phyloP scores from a whole-genome alignment of 1,140 invertebrate genomes.

The Pissodes strobi region DNA sequence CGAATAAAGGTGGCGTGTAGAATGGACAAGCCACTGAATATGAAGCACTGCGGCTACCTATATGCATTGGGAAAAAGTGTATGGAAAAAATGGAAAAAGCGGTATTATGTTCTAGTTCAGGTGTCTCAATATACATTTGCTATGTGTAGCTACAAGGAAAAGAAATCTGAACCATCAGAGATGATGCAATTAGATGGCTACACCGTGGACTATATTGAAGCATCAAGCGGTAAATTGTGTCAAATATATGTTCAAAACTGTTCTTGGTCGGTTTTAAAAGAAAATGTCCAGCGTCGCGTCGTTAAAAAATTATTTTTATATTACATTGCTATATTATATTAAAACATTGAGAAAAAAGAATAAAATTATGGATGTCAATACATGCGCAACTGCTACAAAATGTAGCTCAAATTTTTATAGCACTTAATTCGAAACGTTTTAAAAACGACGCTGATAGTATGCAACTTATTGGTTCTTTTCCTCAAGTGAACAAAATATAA shows the following conservation, averaged over 20 bases:
- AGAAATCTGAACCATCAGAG: conserved; percentile 98
- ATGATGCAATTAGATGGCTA: conserved; percentile 99
- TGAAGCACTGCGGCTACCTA: conserved; percentile 94
- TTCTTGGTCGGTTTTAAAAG: not conserved
- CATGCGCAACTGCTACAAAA: no score
- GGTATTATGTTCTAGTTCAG: conserved; percentile 98
- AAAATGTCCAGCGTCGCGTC: not conserved
- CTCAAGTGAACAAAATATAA: no score
- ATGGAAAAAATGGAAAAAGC: conserved; percentile 99
- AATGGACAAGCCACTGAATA: conserved; percentile 98
- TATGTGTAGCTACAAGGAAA: conserved; percentile 99
- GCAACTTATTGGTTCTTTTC: no score
- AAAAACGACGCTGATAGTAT: no score
- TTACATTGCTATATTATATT: no score
- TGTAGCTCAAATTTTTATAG: no score
- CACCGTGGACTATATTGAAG: conserved; percentile 98
- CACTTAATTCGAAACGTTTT: no score
- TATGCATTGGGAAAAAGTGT: conserved; percentile 95
- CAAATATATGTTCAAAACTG: not conserved
- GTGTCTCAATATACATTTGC: conserved; percentile 99
- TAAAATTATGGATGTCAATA: no score
- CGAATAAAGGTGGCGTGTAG: conserved; percentile 96
- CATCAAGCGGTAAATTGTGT: conserved; percentile 76
- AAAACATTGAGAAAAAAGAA: no score
- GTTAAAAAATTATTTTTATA: no score